These are phyloP conservation scores for Condylura cristata DNA, from an alignment of 2,113 vertebrate genomes.

Conservation along the genomic window DNA sequence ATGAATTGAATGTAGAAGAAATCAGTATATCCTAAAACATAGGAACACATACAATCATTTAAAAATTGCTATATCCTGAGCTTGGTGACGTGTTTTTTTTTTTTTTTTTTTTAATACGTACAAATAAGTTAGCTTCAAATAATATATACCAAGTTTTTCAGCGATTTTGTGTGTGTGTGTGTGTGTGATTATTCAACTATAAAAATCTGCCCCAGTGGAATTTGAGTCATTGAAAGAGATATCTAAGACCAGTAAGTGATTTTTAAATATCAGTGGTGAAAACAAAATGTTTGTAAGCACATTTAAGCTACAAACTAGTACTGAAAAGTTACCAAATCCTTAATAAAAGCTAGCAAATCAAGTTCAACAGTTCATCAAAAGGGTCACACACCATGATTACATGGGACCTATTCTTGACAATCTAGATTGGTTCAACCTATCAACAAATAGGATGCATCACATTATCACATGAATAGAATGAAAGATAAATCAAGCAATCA, in stretches of 20 bases:
- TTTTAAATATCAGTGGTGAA: neutral
- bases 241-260: neutral
- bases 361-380: too few relatives aligned
- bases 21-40: neutral
- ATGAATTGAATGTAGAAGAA: neutral
- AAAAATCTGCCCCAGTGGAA: neutral
- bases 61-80: neutral
- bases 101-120: neutral
- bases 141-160: neutral
- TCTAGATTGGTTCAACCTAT: too few relatives aligned
- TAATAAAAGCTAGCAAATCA: too few relatives aligned
- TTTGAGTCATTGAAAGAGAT: neutral
- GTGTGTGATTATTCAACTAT: neutral
- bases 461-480: too few relatives aligned
- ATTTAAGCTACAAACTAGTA: neutral
- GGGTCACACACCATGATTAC: too few relatives aligned
- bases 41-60: neutral
- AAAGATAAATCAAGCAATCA: too few relatives aligned
- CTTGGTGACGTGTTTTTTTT: too few relatives aligned
- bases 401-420: too few relatives aligned
- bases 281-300: neutral
- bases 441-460: too few relatives aligned
- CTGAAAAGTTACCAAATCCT: neutral
- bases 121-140: slow-evolving; percentile 3
- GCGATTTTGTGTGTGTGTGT: neutral